Evolutionary conservation across 2,797 vertebrate species (phyloP).

Genomic region (Eidolon dupreanum): DNA sequence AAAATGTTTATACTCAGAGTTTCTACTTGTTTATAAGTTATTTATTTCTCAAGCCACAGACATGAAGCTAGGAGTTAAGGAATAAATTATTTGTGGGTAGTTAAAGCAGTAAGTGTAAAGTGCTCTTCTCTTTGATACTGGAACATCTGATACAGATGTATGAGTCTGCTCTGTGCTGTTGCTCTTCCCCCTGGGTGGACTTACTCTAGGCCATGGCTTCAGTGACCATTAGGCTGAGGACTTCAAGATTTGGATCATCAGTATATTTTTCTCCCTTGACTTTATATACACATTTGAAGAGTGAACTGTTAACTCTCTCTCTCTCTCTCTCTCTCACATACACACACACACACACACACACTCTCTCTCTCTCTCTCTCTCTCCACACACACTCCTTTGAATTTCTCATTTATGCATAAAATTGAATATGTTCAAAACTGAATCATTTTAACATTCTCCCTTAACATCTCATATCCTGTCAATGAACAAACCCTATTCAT

Average conservation of each 20-base stretch:
- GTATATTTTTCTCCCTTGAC: background rate
- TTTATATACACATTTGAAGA: background rate
- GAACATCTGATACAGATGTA: background rate
- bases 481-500: background rate
- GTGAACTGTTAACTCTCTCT: background rate
- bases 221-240: background rate
- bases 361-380: background rate
- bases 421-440: background rate
- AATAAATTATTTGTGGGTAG: background rate
- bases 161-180: background rate
- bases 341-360: background rate
- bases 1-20: background rate
- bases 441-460: background rate
- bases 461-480: background rate
- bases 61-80: background rate
- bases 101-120: background rate
- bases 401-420: background rate
- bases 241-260: background rate
- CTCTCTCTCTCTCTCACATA: background rate
- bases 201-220: background rate
- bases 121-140: background rate
- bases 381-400: background rate
- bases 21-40: background rate
- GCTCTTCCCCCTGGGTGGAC: accelerated
- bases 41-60: background rate